phyloP scores from a whole-genome alignment of 2,888 invertebrate species.

The Deilephila elpenor region DNA sequence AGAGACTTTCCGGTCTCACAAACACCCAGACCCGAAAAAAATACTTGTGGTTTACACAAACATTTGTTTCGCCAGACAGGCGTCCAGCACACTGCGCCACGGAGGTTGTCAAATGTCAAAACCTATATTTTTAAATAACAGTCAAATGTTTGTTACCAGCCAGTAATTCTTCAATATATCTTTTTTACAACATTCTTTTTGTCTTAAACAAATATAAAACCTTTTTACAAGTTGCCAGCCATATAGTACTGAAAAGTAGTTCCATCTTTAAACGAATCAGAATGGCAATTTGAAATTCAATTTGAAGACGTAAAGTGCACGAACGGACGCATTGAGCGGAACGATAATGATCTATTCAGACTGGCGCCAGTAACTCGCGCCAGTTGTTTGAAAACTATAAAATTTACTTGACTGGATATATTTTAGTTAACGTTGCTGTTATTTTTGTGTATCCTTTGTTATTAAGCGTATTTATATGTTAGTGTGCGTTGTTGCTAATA shows the following conservation, averaged over 20 bases:
- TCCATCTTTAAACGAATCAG: constrained; percentile 21
- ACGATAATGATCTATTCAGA: constrained; percentile 30
- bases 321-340: constrained; percentile 21
- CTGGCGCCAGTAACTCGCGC: constrained; percentile 29
- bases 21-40: no score
- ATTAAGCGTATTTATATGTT: neutral
- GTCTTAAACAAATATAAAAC: no score
- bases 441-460: neutral
- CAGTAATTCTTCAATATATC: no score
- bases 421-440: neutral
- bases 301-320: constrained; percentile 32
- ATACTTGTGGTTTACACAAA: no score
- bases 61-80: no score
- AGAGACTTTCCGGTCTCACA: no score
- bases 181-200: no score
- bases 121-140: no score
- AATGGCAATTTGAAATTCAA: constrained; percentile 30
- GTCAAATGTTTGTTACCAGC: no score
- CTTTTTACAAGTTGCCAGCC: neutral
- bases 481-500: neutral
- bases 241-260: constrained; percentile 16
- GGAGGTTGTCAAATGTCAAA: no score
- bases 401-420: constrained; percentile 27
- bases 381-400: constrained; percentile 35
- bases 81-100: no score